Evolutionary conservation across 2,888 invertebrate species (phyloP).

Genomic region (Plagiodera versicolora): DNA sequence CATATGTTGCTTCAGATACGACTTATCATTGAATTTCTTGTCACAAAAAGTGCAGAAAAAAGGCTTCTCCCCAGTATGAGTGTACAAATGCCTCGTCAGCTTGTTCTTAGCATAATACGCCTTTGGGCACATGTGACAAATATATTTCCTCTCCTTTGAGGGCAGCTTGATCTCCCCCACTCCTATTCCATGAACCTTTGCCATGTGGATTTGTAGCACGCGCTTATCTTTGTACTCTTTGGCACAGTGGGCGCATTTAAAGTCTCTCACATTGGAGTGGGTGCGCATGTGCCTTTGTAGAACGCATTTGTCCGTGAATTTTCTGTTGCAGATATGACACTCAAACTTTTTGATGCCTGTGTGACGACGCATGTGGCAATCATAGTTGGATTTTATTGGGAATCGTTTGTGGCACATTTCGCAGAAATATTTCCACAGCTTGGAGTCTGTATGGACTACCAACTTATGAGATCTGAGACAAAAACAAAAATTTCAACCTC

Average conservation of each 20-base stretch:
- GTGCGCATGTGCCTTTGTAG: constrained; percentile 41
- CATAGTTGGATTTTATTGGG: constrained; percentile 45
- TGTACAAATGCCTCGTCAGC: constrained; percentile 43
- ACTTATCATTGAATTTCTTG: constrained; percentile 45
- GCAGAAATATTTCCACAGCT: constrained; percentile 44
- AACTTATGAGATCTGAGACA: constrained; percentile 42
- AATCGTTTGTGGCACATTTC: constrained; percentile 42
- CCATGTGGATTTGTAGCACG: constrained; percentile 40
- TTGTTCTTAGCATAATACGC: constrained; percentile 47
- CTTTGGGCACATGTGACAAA: constrained; percentile 50
- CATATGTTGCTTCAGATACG: constrained; percentile 44
- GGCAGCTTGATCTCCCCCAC: constrained; percentile 48
- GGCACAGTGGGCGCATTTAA: constrained; percentile 57
- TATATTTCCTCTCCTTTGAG: constrained; percentile 47
- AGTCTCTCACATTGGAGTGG: constrained; percentile 43
- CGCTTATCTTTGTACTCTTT: constrained; percentile 58
- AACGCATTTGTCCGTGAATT: constrained; percentile 43
- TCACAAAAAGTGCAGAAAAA: constrained; percentile 42
- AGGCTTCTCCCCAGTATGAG: constrained; percentile 44
- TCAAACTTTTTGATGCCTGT: constrained; percentile 43
- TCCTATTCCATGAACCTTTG: constrained; percentile 42
- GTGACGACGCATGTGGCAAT: constrained; percentile 44
- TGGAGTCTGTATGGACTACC: constrained; percentile 46
- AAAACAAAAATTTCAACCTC: background rate
- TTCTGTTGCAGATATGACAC: constrained; percentile 42